Evolutionary conservation across 1,140 invertebrate species (phyloP), one percentile per base, ranked within the genome.

Genomic region (Pantala flavescens): DNA sequence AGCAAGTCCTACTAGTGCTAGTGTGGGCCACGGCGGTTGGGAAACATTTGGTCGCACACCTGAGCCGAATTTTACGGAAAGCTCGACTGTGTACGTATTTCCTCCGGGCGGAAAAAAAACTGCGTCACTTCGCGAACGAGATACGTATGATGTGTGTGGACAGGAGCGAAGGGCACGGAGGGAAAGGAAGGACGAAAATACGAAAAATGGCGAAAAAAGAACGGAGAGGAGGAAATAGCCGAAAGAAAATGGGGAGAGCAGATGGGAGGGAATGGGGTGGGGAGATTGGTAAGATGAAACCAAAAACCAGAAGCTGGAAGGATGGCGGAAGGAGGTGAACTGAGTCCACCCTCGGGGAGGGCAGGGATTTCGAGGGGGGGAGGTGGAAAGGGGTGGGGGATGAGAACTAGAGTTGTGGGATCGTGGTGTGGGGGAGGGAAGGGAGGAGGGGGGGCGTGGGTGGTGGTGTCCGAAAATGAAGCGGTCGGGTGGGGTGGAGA

Each of bases 401-500:
- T 63, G 5, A 21, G 49, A 21, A 63, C 49, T 63, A 63, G 5
- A 21, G 49, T 3, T 7, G 49, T 63, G 49, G 49, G 49, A 63
- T 63, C 12, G 49, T 7, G n/a, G 49, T 3, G 12, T 21, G 49
- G 14, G 12, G 49, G 49, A 19, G 49, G 49, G 12, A 63, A 63
- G 49, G 49, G 3, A 5, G 49, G 49, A 16, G 49, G 3, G 49
- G 49, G 28, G 49, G 14, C 49, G 49, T 19, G 5, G 49, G 14
- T 63, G 49, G n/a, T 21, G 49, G 49, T 63, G 49, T 63, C 49
- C 49, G 49, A 63, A 63, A 63, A 63, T 19, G 49, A 63, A 63
- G n/a, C 49, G n/a, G 49, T 21, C 49, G 14, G 49, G 49, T 63
- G 49, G 49, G 49, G 49, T 21, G 3, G 49, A 21, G 16, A 63